Base-by-base conservation (phyloP, 2,888 invertebrate genomes). In the Hedya salicella region DNA sequence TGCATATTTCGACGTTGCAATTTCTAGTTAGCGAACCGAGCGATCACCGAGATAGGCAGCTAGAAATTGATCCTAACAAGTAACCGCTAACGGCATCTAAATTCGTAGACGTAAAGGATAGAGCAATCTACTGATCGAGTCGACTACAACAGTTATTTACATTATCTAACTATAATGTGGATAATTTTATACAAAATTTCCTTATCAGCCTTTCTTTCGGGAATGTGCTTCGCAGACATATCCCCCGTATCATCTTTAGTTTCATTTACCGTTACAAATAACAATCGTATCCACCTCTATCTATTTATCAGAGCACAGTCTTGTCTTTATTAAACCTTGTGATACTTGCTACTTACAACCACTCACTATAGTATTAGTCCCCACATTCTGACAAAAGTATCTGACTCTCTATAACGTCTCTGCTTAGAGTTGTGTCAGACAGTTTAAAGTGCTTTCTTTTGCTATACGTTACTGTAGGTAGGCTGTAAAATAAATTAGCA, bases 221-320 rank as follows among this genome's bases (percentile, higher is more conserved):
- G 74, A 73, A 66, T 68, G 73, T 69, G 52, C 53, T 49, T 53
- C 50, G 59, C 65, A 53, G 59, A 30, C 48, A 54, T 36, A 42
- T 56, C 52, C 61, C 46, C 63, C 59, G 14, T 52, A 36, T 53
- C 57, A 30, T 63, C 56, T 30, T 65, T 60, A 52, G 52, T 60
- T 53, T 50, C 50, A 59, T 50, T 57, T 59, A 64, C 52, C 50
- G 53, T 65, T 53, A 60, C 53, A 65, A 77, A 77, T 72, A 80
- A 78, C 76, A 79, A 75, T 78, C 77, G 73, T 78, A 80, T 77
- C 76, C 78, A 75, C 75, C 76, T 75, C 73, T 83, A 82, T 79
- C 74, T 80, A 82, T 79, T 74, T 80, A 80, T 81, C 82, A 83
- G 83, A 80, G 80, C 77, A 84, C 89, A 91, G 89, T 90, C 90